A percentile compares a stretch with the other conserved stretches of the same genome.
phyloP scores from a whole-genome alignment of 2,888 invertebrate genomes.

The Sinelater perroti region DNA sequence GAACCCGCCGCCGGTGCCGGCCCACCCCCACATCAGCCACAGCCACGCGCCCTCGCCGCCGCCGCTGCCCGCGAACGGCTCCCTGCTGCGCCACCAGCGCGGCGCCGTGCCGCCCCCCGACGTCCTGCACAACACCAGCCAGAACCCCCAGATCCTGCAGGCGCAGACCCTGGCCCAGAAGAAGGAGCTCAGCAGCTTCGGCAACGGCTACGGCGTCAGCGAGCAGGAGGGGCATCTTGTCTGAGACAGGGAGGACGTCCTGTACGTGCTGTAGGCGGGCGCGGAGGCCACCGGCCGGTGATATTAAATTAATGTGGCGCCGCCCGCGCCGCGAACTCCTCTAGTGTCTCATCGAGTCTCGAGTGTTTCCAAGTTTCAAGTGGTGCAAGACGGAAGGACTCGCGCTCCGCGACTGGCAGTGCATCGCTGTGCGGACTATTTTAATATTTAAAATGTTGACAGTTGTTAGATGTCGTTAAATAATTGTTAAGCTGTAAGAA shows the following conservation, averaged over 20 bases:
- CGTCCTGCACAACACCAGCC: conserved; percentile 60
- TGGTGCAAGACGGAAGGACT: conserved; percentile 32
- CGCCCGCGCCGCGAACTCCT: too few species aligned
- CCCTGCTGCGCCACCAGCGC: conserved; percentile 56
- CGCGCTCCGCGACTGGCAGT: conserved; percentile 27
- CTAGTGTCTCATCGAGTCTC: too few species aligned
- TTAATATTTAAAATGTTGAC: conserved; percentile 40
- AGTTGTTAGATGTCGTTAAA: conserved; percentile 38
- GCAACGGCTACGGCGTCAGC: conserved; percentile 60
- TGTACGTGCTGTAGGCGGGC: conserved; percentile 33
- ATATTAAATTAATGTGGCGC: conserved; percentile 30
- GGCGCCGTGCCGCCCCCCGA: conserved; percentile 58
- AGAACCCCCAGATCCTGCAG: conserved; percentile 59
- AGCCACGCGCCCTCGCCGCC: conserved; percentile 55
- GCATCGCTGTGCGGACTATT: conserved; percentile 38
- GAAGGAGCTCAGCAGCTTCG: conserved; percentile 59
- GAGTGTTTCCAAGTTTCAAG: conserved; percentile 13
- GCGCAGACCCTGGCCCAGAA: conserved; percentile 60
- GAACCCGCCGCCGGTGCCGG: conserved; percentile 61
- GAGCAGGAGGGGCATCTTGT: conserved; percentile 62
- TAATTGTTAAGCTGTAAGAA: conserved; percentile 36
- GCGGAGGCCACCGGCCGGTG: conserved; percentile 18
- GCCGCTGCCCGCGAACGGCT: conserved; percentile 58
- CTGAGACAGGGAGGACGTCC: conserved; percentile 57
- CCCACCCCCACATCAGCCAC: conserved; percentile 67